Evolutionary conservation across 2,113 vertebrate genomes (phyloP).

Genomic region (Oxyruncus cristatus): DNA sequence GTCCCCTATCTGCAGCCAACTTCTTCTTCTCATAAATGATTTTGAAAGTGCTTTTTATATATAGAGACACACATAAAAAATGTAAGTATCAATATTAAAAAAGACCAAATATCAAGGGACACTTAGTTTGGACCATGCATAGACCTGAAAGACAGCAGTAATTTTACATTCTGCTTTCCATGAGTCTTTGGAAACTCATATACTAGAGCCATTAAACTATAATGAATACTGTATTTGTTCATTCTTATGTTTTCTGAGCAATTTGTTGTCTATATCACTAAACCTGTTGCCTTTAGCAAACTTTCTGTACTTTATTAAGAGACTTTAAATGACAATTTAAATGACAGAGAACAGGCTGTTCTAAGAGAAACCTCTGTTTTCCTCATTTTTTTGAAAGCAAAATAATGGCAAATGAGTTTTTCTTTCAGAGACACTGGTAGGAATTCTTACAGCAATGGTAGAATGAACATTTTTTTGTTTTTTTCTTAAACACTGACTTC

Average conservation of each 20-base stretch:
- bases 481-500: background rate
- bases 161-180: background rate
- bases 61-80: background rate
- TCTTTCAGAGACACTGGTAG: background rate
- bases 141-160: background rate
- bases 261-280: background rate
- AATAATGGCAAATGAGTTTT: background rate
- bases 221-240: background rate
- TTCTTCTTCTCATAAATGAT: background rate
- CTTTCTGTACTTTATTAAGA: background rate
- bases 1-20: background rate
- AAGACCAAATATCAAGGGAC: background rate
- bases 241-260: background rate
- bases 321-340: background rate
- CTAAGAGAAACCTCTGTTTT: background rate
- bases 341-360: background rate
- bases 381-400: background rate
- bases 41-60: background rate
- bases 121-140: background rate
- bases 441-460: background rate
- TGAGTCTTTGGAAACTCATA: background rate
- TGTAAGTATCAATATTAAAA: background rate
- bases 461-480: background rate
- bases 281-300: background rate
- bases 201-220: background rate